Evolutionary conservation across 2,113 vertebrate species (phyloP).

Genomic region (Sus scrofa): DNA sequence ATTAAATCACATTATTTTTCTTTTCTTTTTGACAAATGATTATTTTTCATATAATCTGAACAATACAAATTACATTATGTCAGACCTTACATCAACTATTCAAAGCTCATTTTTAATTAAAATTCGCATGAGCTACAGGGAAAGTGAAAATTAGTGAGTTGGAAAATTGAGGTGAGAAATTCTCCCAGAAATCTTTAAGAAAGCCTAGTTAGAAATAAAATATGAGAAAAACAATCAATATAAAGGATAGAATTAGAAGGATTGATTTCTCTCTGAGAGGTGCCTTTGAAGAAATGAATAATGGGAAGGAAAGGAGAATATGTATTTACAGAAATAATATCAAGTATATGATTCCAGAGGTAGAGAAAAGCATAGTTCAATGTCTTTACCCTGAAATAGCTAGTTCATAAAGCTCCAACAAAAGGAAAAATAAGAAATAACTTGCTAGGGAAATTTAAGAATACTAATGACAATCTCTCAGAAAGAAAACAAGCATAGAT

Average conservation of each 20-base stretch:
- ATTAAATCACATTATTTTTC: slow-evolving; percentile 26
- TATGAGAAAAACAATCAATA: not conserved
- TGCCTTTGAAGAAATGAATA: not conserved
- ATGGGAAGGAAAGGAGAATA: not conserved
- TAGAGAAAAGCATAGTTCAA: not conserved
- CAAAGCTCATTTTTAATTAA: slow-evolving; percentile 52
- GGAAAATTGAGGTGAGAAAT: slow-evolving; percentile 29
- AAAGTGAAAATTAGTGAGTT: slow-evolving; percentile 39
- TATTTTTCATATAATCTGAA: slow-evolving; percentile 32
- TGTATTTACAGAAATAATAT: not conserved
- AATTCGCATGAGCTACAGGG: not conserved
- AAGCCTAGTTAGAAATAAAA: not conserved
- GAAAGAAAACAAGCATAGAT: not conserved
- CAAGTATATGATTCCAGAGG: not conserved
- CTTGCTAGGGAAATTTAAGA: not conserved
- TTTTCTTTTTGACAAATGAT: slow-evolving; percentile 41
- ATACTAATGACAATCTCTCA: not conserved
- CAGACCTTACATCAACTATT: not conserved
- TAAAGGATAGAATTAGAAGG: not conserved
- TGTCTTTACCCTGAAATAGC: not conserved
- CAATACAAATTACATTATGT: slow-evolving; percentile 28
- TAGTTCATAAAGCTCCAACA: not conserved
- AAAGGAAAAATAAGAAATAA: not conserved
- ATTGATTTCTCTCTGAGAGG: not conserved
- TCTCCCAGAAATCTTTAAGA: slow-evolving; percentile 16